Evolutionary conservation across 2,888 invertebrate species (phyloP), one percentile per base, ranked within the genome.

Genomic region (Plebejus argus): DNA sequence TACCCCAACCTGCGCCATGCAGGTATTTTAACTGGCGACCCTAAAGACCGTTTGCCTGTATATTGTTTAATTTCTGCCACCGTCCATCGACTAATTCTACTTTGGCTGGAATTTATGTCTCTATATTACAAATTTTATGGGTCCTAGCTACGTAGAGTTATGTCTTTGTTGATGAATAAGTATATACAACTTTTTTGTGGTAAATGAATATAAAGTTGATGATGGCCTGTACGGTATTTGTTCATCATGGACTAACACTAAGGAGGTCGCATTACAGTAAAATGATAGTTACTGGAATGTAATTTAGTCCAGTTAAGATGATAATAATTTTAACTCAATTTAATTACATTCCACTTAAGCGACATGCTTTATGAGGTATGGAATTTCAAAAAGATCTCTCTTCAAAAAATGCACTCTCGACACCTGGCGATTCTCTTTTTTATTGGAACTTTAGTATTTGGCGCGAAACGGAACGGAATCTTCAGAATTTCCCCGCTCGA

Each of bases 61-160:
- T 28, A 66, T 66, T 33, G 66, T 66, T 66, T 66, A 66, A 66
- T 66, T 66, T 66, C 66, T 15, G 28, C 66, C 28, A 66, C 28
- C 66, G 18, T 15, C 6, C 66, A 33, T 15, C 7, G 66, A 33
- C 28, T 53, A 18, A 15, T 28, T 66, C 28, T 66, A 33, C 33
- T 66, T 66, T 66, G 15, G 15, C 18, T 61, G 23, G 28, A 66
- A 66, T 28, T 33, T 28, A 66, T 66, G 6, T 15, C n/a, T 58
- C 58, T 7, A 45, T 45, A 39, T 39, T 39, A 12, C 10, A 45
- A 10, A 12, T 58, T 20, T n/a, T 18, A 53, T 18, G 5, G 4
- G 18, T 53, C 18, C 1, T 18, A 53, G 53, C 49, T 53, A 53
- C 18, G 53, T 49, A 49, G 3, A 15, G 49, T 53, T 18, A 45